Evolutionary conservation across 2,797 vertebrate species (phyloP), one percentile per base, ranked within the genome.

Genomic region (Arrhamphus sclerolepis): DNA sequence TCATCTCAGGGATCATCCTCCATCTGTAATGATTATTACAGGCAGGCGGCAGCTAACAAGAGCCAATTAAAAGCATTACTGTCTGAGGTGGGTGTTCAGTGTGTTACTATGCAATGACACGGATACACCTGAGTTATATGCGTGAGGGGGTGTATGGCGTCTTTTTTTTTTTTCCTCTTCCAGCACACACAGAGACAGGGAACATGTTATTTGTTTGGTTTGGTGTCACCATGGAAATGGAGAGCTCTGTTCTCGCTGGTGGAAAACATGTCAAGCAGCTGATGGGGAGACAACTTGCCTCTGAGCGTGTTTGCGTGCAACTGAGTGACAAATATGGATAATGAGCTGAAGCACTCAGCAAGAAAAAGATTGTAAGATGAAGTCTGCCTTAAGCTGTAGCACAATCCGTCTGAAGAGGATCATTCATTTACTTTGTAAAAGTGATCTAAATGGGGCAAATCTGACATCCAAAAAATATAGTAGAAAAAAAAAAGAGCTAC

Each of bases 261-360:
- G 71, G 67, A 62, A 60, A 63, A 66, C 11, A 5, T 68, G 80
- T 82, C 74, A 59, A 51, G 8, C 10, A 44, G 65, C 75, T 72
- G 73, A 75, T 70, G 47, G 62, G 7, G 50, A 26, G 48, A 65
- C 62, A 48, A 40, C 39, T 66, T 24, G 62, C 60, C 46, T 79
- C 42, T 1, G 39, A 67, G 66, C 57, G 54, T 42, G 50, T 75
- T 34, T 49, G 46, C 80, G 76, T 58, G 62, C 34, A 1, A 48
- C 54, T 18, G 4, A 52, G 51, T 70, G 77, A 80, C 75, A 78
- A 81, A 82, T 55, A 48, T 19, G 51, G 70, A 80, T 77, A 84
- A 84, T 70, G 75, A 87, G 81, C 74, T 46, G 59, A 69, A 54
- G 29, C 55, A 17, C n/a, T 62, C 28, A 29, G 26, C 13, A 31